Base-by-base conservation (phyloP, 2,888 invertebrate species). In the Thereva nobilitata region DNA sequence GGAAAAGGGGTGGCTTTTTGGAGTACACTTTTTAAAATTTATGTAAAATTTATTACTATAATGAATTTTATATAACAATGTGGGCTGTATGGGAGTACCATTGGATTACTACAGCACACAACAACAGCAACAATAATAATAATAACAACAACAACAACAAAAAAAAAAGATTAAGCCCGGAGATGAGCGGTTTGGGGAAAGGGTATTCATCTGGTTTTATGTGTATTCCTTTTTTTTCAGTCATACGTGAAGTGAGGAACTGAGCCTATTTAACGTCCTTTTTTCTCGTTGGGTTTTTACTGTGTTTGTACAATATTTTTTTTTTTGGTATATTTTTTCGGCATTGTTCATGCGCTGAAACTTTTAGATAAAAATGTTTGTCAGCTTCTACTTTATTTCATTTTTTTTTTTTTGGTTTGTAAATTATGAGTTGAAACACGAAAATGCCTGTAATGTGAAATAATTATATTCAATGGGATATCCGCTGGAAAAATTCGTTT, bases 1-100 rank as follows among this genome's bases (percentile, higher is more conserved):
- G n/a, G n/a, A n/a, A 23, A 23, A 23, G 23, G 23, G 23, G 23
- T 23, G 23, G 23, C 23, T 23, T 23, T 23, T 23, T 23, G 23
- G 23, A 23, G 23, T 23, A 23, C 23, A 23, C 23, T 23, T 23
- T 23, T 23, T 66, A 55, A 68, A 68, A 57, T 66, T 69, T 69
- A 67, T 69, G 68, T 67, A 67, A 67, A 67, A 69, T 69, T 69
- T 69, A 69, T 69, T 69, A 69, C 68, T 69, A 69, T 69, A 69
- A 69, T 69, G 68, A 69, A 69, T 69, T 69, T 69, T 69, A 69
- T 69, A 67, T 69, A 69, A 69, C 66, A 68, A 66, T 63, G 64
- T 68, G 66, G 68, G 68, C 23, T 65, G 66, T 54, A 64, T 55
- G 66, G 68, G 68, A 63, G 66, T 68, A 68, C 57, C 68, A 59